phyloP scores from a whole-genome alignment of 2,888 invertebrate genomes.

The Dicyrtomina minuta region DNA sequence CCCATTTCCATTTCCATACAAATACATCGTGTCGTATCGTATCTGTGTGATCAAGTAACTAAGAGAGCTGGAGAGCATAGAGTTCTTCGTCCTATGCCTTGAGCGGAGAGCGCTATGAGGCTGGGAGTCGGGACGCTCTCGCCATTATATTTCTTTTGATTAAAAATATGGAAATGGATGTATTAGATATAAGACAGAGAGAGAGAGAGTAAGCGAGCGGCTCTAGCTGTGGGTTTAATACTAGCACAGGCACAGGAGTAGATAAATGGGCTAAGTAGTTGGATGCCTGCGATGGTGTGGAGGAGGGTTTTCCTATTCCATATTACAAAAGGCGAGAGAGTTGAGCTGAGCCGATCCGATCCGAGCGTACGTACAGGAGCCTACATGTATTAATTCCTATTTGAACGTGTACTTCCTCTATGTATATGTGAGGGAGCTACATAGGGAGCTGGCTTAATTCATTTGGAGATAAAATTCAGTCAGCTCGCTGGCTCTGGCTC shows the following conservation, averaged over 20 bases:
- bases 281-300: conserved; percentile 15
- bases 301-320: conserved; percentile 18
- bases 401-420: no score
- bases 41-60: no score
- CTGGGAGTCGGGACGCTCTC: background rate
- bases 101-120: no score
- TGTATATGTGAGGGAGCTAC: background rate
- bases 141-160: conserved; percentile 1
- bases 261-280: conserved; percentile 16
- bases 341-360: no score
- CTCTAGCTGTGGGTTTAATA: background rate
- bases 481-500: conserved; percentile 30
- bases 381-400: no score
- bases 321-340: background rate
- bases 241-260: background rate
- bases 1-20: no score
- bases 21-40: no score
- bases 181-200: conserved; percentile 1
- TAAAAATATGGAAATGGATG: conserved; percentile 10
- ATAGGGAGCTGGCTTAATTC: conserved; percentile 36
- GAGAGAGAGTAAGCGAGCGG: background rate
- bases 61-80: background rate
- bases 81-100: no score
- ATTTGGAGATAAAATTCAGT: conserved; percentile 43
- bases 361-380: background rate